Evolutionary conservation across 2,888 invertebrate species (phyloP).

Genomic region (Malthinus seriepunctatus): DNA sequence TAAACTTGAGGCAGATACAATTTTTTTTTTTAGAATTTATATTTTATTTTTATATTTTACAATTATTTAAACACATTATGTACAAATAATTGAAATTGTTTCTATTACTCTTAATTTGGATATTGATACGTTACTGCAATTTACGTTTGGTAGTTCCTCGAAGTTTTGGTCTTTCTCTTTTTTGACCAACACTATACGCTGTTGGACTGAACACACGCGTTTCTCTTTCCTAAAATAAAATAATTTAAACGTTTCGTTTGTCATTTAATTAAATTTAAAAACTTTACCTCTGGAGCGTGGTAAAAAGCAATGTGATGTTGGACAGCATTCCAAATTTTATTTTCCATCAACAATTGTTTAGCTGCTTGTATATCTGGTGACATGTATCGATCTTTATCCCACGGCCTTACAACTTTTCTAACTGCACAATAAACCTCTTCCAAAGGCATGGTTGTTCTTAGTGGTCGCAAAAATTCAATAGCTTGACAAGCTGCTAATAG

Average conservation of each 20-base stretch:
- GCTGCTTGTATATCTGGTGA: constrained; percentile 66
- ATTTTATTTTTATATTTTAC: no score
- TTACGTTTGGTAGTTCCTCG: background rate
- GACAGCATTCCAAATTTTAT: constrained; percentile 60
- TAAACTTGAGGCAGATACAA: no score
- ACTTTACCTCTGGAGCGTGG: constrained; percentile 49
- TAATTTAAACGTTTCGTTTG: background rate
- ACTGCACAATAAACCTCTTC: constrained; percentile 67
- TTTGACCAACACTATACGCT: constrained; percentile 38
- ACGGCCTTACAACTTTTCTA: constrained; percentile 58
- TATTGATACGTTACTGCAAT: background rate
- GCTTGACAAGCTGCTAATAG: constrained; percentile 68
- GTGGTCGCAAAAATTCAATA: constrained; percentile 66
- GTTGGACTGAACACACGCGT: constrained; percentile 59
- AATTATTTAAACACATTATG: no score
- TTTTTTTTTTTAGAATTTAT: no score
- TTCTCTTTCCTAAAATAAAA: constrained; percentile 51
- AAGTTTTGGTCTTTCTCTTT: constrained; percentile 30
- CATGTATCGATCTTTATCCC: constrained; percentile 67
- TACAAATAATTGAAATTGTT: no score
- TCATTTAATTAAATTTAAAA: background rate
- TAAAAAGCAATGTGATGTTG: constrained; percentile 53
- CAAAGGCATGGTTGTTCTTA: constrained; percentile 64
- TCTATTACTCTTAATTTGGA: no score
- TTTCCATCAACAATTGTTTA: constrained; percentile 56